Base-by-base conservation (phyloP, 2,888 invertebrate species). In the Eurytoma californica region DNA sequence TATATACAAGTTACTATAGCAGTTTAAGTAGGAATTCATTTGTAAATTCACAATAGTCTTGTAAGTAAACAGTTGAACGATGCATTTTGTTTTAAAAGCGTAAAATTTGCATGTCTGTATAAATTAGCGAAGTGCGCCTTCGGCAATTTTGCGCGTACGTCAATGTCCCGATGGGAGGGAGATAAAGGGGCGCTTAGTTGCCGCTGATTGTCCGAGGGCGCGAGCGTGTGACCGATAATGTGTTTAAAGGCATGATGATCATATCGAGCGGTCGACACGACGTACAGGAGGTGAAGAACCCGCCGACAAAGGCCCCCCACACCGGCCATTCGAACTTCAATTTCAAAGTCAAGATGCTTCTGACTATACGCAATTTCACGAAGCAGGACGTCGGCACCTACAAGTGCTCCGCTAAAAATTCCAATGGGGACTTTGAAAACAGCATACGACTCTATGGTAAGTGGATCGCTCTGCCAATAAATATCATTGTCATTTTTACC, bases 371-470 rank as follows among this genome's bases (percentile, higher is more conserved):
- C 65, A 93, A 93, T 84, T 92, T 97, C 83, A 94, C 95, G 82
- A 91, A 93, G 79, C 92, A 93, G 53, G 96, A 97, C 87, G 93
- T 95, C 12, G 97, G 97, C 39, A 94, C 95, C 0, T 97, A 97
- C 91, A 92, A 94, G 72, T 97, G 97, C 88, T 95, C 96, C 79
- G 96, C 97, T 49, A 88, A 89, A 79, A 90, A 90, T 86, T 89
- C 90, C 58, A 92, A 97, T 3, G 97, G 97, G 0, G 97, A 96
- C 90, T 96, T 96, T 24, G 97, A 97, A 88, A 96, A 96, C 91
- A 94, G 94, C 87, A 96, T 97, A 86, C 93, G 96, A 83, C 92
- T 97, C 72, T 97, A 97, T 89, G 96, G 97, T 97, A 90, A 93
- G 93, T 88, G 3, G 13, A 12, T 58, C 9, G 3, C 5, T 18